These are phyloP conservation scores for Thunnus thynnus DNA, from an alignment of 2,113 vertebrate genomes.

Conservation along the genomic window DNA sequence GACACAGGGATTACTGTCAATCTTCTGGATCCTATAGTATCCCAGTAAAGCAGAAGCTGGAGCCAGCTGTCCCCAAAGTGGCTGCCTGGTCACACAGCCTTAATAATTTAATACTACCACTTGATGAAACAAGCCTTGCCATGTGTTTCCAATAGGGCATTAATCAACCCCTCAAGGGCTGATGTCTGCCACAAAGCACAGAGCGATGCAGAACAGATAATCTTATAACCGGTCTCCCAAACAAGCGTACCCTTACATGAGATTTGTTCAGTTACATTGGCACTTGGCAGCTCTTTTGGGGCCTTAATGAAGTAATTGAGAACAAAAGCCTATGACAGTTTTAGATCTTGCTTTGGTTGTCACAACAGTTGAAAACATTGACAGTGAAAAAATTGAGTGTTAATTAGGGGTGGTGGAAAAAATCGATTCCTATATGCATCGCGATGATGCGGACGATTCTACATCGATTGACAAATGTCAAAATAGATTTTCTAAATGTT, in stretches of 20 bases:
- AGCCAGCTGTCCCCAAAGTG: conserved; percentile 36
- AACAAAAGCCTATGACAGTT: neutral
- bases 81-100: conserved; percentile 35
- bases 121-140: conserved; percentile 55
- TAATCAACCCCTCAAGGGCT: conserved; percentile 28
- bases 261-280: conserved; percentile 16
- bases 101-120: conserved; percentile 51
- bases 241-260: conserved; percentile 23
- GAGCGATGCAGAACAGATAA: conserved; percentile 30
- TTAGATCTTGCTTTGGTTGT: neutral
- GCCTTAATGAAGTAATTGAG: conserved; percentile 18
- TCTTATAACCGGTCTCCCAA: conserved; percentile 28
- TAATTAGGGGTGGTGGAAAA: too few species aligned
- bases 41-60: conserved; percentile 34
- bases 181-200: conserved; percentile 22
- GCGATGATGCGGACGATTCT: too few species aligned
- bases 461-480: too few species aligned
- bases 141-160: conserved; percentile 55
- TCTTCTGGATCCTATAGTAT: conserved; percentile 1
- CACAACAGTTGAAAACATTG: neutral
- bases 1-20: conserved; percentile 15
- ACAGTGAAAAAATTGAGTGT: too few species aligned
- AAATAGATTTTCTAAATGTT: too few species aligned
- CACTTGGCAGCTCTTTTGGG: conserved; percentile 8
- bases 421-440: too few species aligned